These are phyloP conservation scores for Pogonus chalceus DNA, from an alignment of 1,140 invertebrate genomes.

Conservation along the genomic window DNA sequence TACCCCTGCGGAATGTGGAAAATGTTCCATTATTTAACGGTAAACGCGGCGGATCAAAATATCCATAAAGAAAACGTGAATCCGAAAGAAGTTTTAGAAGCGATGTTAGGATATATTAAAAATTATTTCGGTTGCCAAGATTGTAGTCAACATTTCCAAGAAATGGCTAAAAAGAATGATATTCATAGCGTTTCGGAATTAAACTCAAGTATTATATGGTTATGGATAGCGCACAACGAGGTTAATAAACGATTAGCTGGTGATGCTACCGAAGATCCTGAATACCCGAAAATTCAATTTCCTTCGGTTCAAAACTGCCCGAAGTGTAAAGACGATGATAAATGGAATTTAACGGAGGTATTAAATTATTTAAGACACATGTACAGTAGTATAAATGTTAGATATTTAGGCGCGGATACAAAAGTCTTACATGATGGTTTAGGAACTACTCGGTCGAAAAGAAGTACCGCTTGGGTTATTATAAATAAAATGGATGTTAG, in stretches of 20 bases:
- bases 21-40: conserved; percentile 87
- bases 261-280: conserved; percentile 83
- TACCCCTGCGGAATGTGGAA: conserved; percentile 95
- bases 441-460: conserved; percentile 16
- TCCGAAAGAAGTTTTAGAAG: conserved; percentile 58
- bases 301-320: conserved; percentile 61
- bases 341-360: conserved; percentile 62
- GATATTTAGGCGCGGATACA: conserved; percentile 30
- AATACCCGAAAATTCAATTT: conserved; percentile 84
- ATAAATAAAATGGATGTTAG: conserved; percentile 50
- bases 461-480: conserved; percentile 22
- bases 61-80: conserved; percentile 36
- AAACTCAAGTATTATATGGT: conserved; percentile 77
- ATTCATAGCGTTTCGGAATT: conserved; percentile 55
- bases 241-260: conserved; percentile 81
- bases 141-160: conserved; percentile 79
- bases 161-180: conserved; percentile 61
- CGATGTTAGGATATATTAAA: conserved; percentile 82
- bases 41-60: conserved; percentile 53
- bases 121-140: conserved; percentile 91
- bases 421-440: conserved; percentile 22
- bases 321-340: conserved; percentile 51
- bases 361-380: conserved; percentile 64
- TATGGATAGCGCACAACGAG: conserved; percentile 92
- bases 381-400: conserved; percentile 44